Conservation (phyloP, 2,113 vertebrate genomes). For the Phycodurus eques region DNA sequence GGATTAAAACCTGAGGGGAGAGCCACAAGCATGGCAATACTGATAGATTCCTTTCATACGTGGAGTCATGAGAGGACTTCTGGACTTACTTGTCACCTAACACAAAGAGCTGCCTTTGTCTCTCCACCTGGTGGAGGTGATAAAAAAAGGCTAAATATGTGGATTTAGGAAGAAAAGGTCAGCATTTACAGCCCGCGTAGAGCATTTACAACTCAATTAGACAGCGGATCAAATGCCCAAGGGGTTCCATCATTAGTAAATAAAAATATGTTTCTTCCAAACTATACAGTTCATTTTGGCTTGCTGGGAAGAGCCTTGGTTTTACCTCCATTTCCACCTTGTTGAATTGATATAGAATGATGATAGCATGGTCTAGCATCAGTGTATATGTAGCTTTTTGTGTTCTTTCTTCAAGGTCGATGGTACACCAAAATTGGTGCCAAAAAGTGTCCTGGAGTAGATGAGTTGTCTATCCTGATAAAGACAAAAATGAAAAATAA, state of each 20-base stretch:
- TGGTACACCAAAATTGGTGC: no score
- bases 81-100: conserved; percentile 35
- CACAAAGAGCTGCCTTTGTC: conserved; percentile 47
- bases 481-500: no score
- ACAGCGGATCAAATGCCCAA: conserved; percentile 14
- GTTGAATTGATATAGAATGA: not conserved
- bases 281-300: not conserved
- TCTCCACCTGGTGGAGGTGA: conserved; percentile 6
- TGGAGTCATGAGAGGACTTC: conserved; percentile 37
- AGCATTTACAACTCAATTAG: conserved; percentile 21
- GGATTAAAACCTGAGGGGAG: conserved; percentile 41
- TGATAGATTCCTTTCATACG: conserved; percentile 49
- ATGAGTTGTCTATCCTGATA: no score
- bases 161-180: conserved; percentile 36
- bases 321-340: conserved; percentile 2
- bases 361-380: no score
- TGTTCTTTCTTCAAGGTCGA: no score
- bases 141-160: conserved; percentile 34
- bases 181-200: conserved; percentile 31
- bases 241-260: conserved; percentile 37
- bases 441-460: no score
- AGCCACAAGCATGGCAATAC: conserved; percentile 30
- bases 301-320: not conserved
- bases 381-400: no score
- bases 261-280: conserved; percentile 29